Evolutionary conservation across 2,797 vertebrate genomes (phyloP), one percentile per base, ranked within the genome.

Genomic region (Sebastiscus albofasciatus): DNA sequence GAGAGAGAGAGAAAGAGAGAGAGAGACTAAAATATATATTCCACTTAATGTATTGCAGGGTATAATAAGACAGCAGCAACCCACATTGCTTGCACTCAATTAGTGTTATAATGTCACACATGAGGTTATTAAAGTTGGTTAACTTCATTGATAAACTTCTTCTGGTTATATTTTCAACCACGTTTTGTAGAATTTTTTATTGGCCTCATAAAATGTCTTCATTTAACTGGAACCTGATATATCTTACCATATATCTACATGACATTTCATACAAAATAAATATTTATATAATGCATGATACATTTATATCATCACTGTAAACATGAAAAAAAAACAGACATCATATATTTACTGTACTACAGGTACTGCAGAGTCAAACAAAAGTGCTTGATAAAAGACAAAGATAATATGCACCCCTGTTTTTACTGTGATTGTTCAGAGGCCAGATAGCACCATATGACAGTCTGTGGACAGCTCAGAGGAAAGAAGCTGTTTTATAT

Each of bases 291-390:
- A 89, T 92, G 87, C 84, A 87, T 92, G 78, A 91, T 93, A 94
- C 89, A 92, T 93, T 87, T 87, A 94, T 92, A 93, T 93, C 80
- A 91, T 93, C 87, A 93, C 91, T 91, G 93, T 94, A 94, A 95
- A 94, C 92, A 93, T 90, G 83, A 91, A 94, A 93, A 90, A 87
- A 92, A 89, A 94, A 91, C 84, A 39, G 67, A 91, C 90, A 79
- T 93, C 86, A 91, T 88, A 89, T 87, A 84, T 88, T 89, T 85
- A 94, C 89, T 84, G 84, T 83, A 93, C 90, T 90, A 90, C 89
- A 75, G 66, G 86, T 91, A 92, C 91, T 83, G 81, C 83, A 85
- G 87, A 94, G 84, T 89, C 87, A 85, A 88, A 91, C 78, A 77
- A 91, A 94, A 92, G 90, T 94, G 84, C 87, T 89, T 85, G 52